Conservation (phyloP, 2,797 vertebrate species). For the Anguilla anguilla region DNA sequence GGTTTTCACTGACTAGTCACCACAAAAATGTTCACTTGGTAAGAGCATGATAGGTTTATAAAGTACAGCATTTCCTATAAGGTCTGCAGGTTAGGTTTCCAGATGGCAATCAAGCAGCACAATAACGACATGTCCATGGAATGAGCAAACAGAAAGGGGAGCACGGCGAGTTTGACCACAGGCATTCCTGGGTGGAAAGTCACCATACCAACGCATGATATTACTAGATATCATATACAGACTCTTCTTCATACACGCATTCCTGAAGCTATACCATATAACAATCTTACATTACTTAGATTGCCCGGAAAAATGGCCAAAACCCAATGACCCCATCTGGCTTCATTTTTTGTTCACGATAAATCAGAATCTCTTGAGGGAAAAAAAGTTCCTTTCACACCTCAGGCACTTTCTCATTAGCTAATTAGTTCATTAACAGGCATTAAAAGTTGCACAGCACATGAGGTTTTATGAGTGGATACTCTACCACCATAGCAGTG, state of each 20-base stretch:
- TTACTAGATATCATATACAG: slow-evolving; percentile 26
- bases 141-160: not conserved
- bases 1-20: too few species aligned
- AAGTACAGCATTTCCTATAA: not conserved
- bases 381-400: slow-evolving; percentile 21
- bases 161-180: not conserved
- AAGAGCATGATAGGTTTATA: not conserved
- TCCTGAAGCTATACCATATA: not conserved
- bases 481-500: slow-evolving; percentile 42
- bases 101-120: not conserved
- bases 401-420: slow-evolving; percentile 13
- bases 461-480: slow-evolving; percentile 45
- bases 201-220: not conserved
- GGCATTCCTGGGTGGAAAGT: slow-evolving; percentile 31
- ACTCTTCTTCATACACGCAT: not conserved
- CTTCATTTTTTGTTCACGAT: slow-evolving; percentile 12
- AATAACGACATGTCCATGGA: not conserved
- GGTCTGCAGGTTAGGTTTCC: not conserved
- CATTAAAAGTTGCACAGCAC: slow-evolving; percentile 34
- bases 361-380: slow-evolving; percentile 7
- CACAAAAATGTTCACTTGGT: too few species aligned
- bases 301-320: not conserved
- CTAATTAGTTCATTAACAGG: slow-evolving; percentile 46
- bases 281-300: not conserved
- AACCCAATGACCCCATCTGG: not conserved